Percentiles rank a stretch among this genome's conserved stretches.
Evolutionary conservation across 1,140 invertebrate species (phyloP).

Genomic region (Bombus superbus): DNA sequence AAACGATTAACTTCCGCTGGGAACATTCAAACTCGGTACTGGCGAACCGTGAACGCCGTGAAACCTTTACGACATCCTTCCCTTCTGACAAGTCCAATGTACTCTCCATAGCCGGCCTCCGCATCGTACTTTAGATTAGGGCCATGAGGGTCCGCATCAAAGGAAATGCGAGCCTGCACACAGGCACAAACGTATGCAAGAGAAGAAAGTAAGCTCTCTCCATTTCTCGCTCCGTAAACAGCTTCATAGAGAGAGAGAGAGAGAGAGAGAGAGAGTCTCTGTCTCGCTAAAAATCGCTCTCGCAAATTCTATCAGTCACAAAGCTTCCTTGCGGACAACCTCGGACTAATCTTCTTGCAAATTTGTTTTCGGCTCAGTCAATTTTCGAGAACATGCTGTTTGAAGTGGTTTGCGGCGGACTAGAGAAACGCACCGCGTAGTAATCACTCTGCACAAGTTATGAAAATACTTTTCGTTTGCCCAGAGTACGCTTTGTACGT

Average conservation of each 20-base stretch:
- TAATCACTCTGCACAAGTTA: neutral
- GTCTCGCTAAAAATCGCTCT: neutral
- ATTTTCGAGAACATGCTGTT: neutral
- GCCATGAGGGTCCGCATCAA: constrained; percentile 29
- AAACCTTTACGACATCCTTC: constrained; percentile 33
- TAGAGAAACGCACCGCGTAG: neutral
- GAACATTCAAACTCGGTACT: constrained; percentile 13
- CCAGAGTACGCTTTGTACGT: too few species aligned
- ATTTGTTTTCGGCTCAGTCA: neutral
- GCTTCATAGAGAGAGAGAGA: neutral
- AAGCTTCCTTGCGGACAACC: constrained; percentile 9
- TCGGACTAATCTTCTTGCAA: constrained; percentile 25
- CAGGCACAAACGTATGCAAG: constrained; percentile 11
- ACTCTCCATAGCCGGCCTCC: constrained; percentile 2
- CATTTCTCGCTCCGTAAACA: constrained; percentile 15
- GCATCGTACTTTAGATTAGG: constrained; percentile 13
- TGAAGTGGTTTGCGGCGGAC: neutral
- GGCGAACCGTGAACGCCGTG: constrained; percentile 17
- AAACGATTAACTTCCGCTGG: constrained; percentile 45
- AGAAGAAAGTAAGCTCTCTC: constrained; percentile 21
- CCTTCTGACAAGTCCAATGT: constrained; percentile 1
- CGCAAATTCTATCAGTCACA: constrained; percentile 16
- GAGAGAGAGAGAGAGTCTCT: too few species aligned
- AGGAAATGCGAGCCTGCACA: constrained; percentile 15
- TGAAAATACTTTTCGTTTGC: neutral